Evolutionary conservation across 2,113 vertebrate genomes (phyloP).

Genomic region (Lepus timidus): DNA sequence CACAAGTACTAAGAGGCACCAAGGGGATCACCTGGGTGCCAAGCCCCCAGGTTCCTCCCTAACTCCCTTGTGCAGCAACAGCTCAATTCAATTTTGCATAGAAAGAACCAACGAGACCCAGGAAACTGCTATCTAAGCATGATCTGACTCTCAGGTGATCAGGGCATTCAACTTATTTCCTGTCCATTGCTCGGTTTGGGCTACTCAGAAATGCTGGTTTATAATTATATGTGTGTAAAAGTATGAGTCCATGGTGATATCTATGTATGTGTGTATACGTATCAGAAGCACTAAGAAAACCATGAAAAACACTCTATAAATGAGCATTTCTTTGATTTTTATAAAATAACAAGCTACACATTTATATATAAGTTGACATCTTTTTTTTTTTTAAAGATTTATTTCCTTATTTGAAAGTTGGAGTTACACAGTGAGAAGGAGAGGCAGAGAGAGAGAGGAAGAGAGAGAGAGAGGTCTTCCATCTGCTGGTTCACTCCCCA

Average conservation of each 20-base stretch:
- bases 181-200: not conserved
- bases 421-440: too few species aligned
- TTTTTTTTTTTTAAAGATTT: too few species aligned
- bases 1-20: not conserved
- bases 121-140: not conserved
- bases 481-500: too few species aligned
- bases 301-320: not conserved
- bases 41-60: not conserved
- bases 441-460: too few species aligned
- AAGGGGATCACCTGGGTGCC: too few species aligned
- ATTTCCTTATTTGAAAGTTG: too few species aligned
- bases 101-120: not conserved
- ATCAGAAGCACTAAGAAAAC: not conserved
- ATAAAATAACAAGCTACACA: not conserved
- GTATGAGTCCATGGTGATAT: not conserved
- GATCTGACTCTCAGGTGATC: not conserved
- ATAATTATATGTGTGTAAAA: not conserved
- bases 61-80: not conserved
- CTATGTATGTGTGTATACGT: not conserved
- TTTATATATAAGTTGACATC: not conserved
- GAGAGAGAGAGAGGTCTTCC: too few species aligned
- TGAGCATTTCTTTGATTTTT: not conserved
- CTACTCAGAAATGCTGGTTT: not conserved
- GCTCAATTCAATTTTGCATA: not conserved
- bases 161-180: not conserved